Conservation (phyloP, 2,113 vertebrate genomes). For the Pedionomus torquatus region DNA sequence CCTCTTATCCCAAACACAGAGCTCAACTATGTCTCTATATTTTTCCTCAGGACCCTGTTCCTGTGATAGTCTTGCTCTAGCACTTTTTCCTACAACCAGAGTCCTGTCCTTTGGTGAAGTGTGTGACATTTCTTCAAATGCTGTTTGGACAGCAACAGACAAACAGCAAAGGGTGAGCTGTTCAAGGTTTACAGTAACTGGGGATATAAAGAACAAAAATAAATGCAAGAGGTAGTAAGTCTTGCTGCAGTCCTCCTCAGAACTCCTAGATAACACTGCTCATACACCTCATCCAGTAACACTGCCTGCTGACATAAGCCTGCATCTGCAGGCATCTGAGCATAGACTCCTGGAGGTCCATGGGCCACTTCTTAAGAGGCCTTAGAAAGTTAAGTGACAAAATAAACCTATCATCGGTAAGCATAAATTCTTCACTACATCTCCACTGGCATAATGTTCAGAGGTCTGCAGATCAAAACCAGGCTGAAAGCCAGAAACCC, state of each 20-base stretch:
- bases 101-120: background rate
- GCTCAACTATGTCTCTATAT: background rate
- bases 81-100: background rate
- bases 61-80: background rate
- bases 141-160: background rate
- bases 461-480: background rate
- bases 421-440: background rate
- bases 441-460: background rate
- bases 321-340: background rate
- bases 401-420: background rate
- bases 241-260: background rate
- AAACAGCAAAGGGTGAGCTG: background rate
- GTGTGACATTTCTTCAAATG: background rate
- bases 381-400: background rate
- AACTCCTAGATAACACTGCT: background rate
- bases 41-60: background rate
- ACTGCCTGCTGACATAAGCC: background rate
- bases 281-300: background rate
- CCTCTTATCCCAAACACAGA: background rate
- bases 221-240: background rate
- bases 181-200: background rate
- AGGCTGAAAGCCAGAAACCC: background rate
- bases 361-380: background rate
- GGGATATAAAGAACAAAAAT: background rate
- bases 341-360: background rate